A percentile compares a stretch with the other conserved stretches of the same genome.
Evolutionary conservation across 2,113 vertebrate genomes (phyloP).

Genomic region (Trematomus loennbergii): DNA sequence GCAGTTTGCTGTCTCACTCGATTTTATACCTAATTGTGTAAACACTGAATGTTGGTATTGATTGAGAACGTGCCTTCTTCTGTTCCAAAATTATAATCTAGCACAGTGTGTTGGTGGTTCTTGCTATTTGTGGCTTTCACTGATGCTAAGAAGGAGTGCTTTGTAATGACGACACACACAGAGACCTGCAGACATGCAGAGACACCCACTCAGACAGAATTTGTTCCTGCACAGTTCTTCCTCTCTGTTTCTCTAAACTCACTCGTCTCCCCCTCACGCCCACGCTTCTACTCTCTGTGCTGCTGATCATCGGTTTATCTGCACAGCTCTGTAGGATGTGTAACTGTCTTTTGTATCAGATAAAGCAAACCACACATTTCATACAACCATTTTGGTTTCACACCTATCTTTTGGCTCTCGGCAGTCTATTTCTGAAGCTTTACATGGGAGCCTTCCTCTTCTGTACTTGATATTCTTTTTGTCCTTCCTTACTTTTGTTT

Average conservation of each 20-base stretch:
- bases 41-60: constrained; percentile 12
- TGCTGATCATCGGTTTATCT: constrained; percentile 45
- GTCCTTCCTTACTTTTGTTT: not conserved
- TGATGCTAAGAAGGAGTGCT: constrained; percentile 56
- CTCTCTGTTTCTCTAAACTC: constrained; percentile 10
- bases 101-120: constrained; percentile 22
- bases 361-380: constrained; percentile 3
- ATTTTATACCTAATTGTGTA: constrained; percentile 1
- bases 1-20: not conserved
- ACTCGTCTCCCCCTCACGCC: constrained; percentile 61
- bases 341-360: constrained; percentile 25
- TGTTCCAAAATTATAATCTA: constrained; percentile 24
- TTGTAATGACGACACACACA: constrained; percentile 43
- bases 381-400: constrained; percentile 3
- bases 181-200: constrained; percentile 7
- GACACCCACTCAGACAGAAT: not conserved
- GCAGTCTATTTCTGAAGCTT: not conserved
- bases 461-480: not conserved
- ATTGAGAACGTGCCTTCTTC: constrained; percentile 22
- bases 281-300: constrained; percentile 52
- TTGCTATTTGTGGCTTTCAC: constrained; percentile 61
- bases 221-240: constrained; percentile 22
- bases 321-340: constrained; percentile 8
- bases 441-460: not conserved
- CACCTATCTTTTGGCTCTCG: not conserved